Base-by-base conservation (phyloP, 1,140 invertebrate species). In the Planococcus citri region DNA sequence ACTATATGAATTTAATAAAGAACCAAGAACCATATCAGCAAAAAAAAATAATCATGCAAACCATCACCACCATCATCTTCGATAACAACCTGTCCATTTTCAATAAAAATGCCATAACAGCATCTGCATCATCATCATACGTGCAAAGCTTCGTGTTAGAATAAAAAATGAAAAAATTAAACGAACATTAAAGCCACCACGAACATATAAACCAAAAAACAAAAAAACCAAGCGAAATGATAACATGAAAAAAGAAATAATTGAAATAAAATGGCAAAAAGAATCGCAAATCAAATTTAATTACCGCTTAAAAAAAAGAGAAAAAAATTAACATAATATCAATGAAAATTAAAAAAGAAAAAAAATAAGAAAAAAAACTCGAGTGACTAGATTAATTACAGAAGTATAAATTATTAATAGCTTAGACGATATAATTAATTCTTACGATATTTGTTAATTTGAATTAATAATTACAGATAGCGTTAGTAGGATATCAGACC, bases 261-360 rank as follows among this genome's bases (percentile, higher is more conserved):
- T n/a, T n/a, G 21, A 64, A 64, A 64, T 64, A 64, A 25, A 64
- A 64, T 64, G 24, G 60, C 22, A 64, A 64, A n/a, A 58, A 58
- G 29, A 58, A 64, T 64, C 60, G 60, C 60, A 64, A 64, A 64
- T 64, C 60, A 64, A 64, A 64, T 64, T 64, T 64, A 64, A 64
- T 64, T 64, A 20, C 60, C 60, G 25, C 25, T 64, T 64, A 64
- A 64, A 24, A 25, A 64, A 64, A 64, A 64, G 33, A 37, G 17
- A n/a, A 51, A 51, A 51, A 51, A 51, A 51, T 51, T 64, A 64
- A 64, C 60, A 64, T 64, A 51, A 51, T 51, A 64, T 21, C 60
- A 64, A 64, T 64, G 60, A 64, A 64, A 58, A n/a, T n/a, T n/a
- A 60, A 60, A 60, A 60, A 14, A 37, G 33, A 37, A 37, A 37